Evolutionary conservation across 2,888 invertebrate species (phyloP).

Genomic region (Odiellus spinosus): DNA sequence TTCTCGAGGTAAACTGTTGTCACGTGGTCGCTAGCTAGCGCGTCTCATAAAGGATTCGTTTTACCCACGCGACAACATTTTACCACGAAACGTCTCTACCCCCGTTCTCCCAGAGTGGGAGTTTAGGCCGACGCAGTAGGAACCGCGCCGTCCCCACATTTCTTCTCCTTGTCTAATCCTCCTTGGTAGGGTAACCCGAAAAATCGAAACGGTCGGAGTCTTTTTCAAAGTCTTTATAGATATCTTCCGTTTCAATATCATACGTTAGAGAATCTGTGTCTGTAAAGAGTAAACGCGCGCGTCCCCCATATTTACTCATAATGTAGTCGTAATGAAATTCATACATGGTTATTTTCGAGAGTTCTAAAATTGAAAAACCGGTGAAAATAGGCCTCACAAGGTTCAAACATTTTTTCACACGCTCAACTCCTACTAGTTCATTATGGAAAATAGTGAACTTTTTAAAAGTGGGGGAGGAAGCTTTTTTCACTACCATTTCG

Average conservation of each 20-base stretch:
- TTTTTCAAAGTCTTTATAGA: background rate
- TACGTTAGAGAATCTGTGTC: constrained; percentile 1
- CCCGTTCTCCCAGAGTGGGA: too few species aligned
- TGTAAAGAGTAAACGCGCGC: background rate
- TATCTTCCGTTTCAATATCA: background rate
- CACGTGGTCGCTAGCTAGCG: too few species aligned
- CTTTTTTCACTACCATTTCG: constrained; percentile 5
- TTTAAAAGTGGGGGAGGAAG: constrained; percentile 12
- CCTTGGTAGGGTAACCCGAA: too few species aligned
- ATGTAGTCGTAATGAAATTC: constrained; percentile 1
- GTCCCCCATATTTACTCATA: background rate
- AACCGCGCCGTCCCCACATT: too few species aligned
- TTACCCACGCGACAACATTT: too few species aligned
- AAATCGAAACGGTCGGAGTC: background rate
- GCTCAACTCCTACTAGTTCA: background rate
- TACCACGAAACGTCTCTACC: too few species aligned
- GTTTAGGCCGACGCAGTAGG: too few species aligned
- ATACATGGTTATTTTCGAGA: background rate
- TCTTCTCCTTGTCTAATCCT: too few species aligned
- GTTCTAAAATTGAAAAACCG: background rate
- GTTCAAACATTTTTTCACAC: background rate
- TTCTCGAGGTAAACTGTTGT: too few species aligned
- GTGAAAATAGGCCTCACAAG: constrained; percentile 1
- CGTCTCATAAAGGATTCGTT: too few species aligned
- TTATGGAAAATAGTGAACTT: constrained; percentile 22